Conservation (phyloP, 2,888 invertebrate genomes). For the Ichneumon xanthorius region DNA sequence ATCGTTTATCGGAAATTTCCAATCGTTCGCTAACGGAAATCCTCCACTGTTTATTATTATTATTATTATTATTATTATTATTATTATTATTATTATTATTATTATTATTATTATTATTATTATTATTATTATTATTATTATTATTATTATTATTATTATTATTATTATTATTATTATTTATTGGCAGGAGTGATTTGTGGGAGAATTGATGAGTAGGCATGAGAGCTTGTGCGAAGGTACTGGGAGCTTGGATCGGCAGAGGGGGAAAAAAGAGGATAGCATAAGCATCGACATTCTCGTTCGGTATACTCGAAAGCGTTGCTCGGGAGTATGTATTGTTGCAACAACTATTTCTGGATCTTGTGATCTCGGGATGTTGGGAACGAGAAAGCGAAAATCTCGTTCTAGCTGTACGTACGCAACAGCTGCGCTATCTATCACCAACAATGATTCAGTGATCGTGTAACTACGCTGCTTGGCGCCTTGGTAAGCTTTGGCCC, state of each 20-base stretch:
- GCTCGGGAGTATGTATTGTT: constrained; percentile 77
- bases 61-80: constrained; percentile 47
- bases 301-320: constrained; percentile 27
- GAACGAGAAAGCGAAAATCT: constrained; percentile 40
- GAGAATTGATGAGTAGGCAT: constrained; percentile 8
- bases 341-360: constrained; percentile 82
- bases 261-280: constrained; percentile 5
- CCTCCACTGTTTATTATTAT: constrained; percentile 37
- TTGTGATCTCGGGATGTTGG: constrained; percentile 76
- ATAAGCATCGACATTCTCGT: constrained; percentile 47
- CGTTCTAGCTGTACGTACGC: constrained; percentile 64
- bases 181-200: constrained; percentile 20
- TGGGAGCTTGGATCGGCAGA: constrained; percentile 16
- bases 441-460: constrained; percentile 84
- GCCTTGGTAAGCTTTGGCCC: constrained; percentile 63
- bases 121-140: too few species aligned
- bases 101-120: too few species aligned
- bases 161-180: constrained; percentile 41
- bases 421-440: constrained; percentile 84
- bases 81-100: not conserved
- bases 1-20: constrained; percentile 62
- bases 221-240: not conserved
- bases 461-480: constrained; percentile 77
- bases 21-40: constrained; percentile 59
- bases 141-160: constrained; percentile 38